Base-by-base conservation (phyloP, 2,888 invertebrate species). In the Conus canariensis region DNA sequence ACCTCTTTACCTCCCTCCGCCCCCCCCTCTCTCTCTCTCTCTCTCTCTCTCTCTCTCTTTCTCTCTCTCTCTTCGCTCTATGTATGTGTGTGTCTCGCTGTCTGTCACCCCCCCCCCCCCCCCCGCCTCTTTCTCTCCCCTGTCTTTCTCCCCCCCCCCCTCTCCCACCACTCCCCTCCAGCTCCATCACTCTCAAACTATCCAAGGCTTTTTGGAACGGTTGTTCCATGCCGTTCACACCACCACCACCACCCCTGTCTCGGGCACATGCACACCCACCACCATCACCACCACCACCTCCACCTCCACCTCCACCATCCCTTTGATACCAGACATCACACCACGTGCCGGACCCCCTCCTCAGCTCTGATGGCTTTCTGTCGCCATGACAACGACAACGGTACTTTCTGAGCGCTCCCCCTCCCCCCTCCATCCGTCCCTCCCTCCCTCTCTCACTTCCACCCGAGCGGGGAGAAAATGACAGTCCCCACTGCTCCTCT, bases 291-390 rank as follows among this genome's bases (percentile, higher is more conserved):
- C 45, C 45, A 45, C 3, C 45, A 30, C 1, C n/a, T n/a, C n/a
- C 30, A 45, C 45, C 45, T 45, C 45, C 45, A 45, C 45, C 45
- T 45, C 45, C 45, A 45, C 45, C 4, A 45, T 45, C 45, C 45
- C 45, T 14, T 16, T 14, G 67, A 6, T 67, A 22, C 67, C 67
- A 67, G 67, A 67, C 67, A 22, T 67, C 45, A 45, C 45, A 67
- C 16, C 16, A 22, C 19, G 19, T 67, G 67, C 67, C 22, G 19
- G 10, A 22, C 25, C 9, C 74, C 74, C 74, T 10, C 8, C 74
- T 77, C 83, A 12, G 58, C 56, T 56, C 83, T 83, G 83, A 83
- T 83, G 83, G 58, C 83, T 83, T 83, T 58, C 58, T 83, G 83
- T 83, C 45, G 16, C 83, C 83, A 59, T 83, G 58, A 56, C n/a